Conservation (phyloP, 2,888 invertebrate species). For the Cryptocephalus moraei region DNA sequence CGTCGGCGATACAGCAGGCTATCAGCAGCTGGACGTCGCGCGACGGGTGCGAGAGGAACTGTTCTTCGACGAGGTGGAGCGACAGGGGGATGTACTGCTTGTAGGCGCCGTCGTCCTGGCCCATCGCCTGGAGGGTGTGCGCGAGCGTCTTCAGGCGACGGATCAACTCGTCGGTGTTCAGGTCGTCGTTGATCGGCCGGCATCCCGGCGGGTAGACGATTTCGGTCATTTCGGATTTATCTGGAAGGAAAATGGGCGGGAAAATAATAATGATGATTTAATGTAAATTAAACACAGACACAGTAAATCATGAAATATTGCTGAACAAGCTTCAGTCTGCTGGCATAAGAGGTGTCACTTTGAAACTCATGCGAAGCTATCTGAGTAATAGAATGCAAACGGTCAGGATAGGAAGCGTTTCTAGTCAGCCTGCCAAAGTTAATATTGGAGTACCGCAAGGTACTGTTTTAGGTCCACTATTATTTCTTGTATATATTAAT, state of each 20-base stretch:
- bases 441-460: too few species aligned
- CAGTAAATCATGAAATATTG: too few species aligned
- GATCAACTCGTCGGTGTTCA: conserved; percentile 92
- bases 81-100: conserved; percentile 88
- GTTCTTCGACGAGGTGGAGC: conserved; percentile 85
- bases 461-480: too few species aligned
- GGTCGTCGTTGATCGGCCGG: conserved; percentile 87
- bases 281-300: too few species aligned
- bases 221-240: conserved; percentile 54
- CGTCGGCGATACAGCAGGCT: conserved; percentile 96
- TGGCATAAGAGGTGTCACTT: too few species aligned
- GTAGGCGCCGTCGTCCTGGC: conserved; percentile 90
- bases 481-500: too few species aligned
- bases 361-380: too few species aligned
- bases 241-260: too few species aligned
- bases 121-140: conserved; percentile 91
- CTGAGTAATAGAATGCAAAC: too few species aligned
- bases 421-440: too few species aligned
- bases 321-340: too few species aligned
- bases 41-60: conserved; percentile 80
- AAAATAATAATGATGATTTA: neutral
- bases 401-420: too few species aligned
- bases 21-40: conserved; percentile 89
- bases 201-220: conserved; percentile 92
- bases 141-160: conserved; percentile 87